Evolutionary conservation across 1,140 invertebrate species (phyloP).

Genomic region (Zaprionus nigranus): DNA sequence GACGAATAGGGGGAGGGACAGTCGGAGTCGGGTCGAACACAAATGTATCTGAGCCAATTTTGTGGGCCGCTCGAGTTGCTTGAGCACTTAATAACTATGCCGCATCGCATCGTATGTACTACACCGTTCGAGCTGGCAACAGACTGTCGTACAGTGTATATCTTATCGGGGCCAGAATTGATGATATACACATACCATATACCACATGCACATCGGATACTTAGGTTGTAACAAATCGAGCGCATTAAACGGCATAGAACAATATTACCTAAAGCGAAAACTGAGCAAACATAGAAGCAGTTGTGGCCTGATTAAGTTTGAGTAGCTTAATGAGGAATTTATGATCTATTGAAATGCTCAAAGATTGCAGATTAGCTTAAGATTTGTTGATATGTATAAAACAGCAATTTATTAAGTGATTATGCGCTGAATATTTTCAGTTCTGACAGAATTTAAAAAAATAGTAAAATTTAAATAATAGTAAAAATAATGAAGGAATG

Average conservation of each 20-base stretch:
- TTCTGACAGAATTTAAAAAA: too few relatives aligned
- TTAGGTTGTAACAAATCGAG: not conserved
- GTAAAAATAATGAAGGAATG: too few relatives aligned
- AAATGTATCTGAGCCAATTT: conserved; percentile 16
- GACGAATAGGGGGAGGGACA: not conserved
- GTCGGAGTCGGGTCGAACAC: not conserved
- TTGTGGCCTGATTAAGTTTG: not conserved
- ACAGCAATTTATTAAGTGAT: too few relatives aligned
- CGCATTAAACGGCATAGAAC: not conserved
- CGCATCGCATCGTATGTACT: not conserved
- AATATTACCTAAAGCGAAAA: not conserved
- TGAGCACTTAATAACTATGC: conserved; percentile 16
- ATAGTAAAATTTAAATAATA: too few relatives aligned
- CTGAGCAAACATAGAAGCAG: too few relatives aligned
- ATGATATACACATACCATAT: not conserved
- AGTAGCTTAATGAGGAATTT: not conserved
- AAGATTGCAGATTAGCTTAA: too few relatives aligned
- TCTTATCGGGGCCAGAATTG: not conserved
- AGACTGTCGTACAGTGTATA: not conserved
- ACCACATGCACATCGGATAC: not conserved
- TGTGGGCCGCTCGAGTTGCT: conserved; percentile 3
- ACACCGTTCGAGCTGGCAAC: not conserved
- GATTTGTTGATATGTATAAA: too few relatives aligned
- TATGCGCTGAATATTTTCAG: too few relatives aligned
- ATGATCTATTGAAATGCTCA: too few relatives aligned